phyloP scores from a whole-genome alignment of 2,113 vertebrate genomes.

The Colaptes auratus region DNA sequence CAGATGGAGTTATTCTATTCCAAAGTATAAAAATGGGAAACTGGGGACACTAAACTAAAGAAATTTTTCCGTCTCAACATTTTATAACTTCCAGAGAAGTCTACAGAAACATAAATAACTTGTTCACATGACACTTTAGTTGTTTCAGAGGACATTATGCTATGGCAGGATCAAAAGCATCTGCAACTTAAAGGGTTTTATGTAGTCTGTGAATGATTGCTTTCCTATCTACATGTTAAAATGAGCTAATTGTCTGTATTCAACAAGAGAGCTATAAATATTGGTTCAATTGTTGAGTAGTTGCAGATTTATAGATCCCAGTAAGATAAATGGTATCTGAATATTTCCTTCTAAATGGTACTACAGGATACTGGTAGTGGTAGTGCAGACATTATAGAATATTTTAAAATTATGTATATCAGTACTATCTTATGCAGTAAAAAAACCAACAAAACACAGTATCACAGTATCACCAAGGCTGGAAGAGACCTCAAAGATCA shows the following conservation, averaged over 20 bases:
- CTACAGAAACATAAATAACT: not conserved
- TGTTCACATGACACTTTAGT: not conserved
- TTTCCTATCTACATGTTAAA: constrained; percentile 5
- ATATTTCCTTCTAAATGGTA: not conserved
- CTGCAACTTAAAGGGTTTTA: constrained; percentile 3
- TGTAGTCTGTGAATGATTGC: constrained; percentile 42
- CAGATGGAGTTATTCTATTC: not conserved
- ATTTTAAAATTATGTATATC: not conserved
- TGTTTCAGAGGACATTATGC: constrained; percentile 18
- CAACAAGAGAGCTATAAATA: constrained; percentile 19
- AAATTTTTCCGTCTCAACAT: not conserved
- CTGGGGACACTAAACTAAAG: not conserved
- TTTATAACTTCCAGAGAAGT: not conserved
- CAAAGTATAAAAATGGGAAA: not conserved
- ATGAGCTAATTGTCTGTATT: constrained; percentile 18
- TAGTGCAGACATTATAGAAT: not conserved
- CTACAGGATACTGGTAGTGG: not conserved
- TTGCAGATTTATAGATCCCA: constrained; percentile 32
- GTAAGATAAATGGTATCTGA: constrained; percentile 11
- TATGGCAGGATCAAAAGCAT: constrained; percentile 10
- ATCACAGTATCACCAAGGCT: too few relatives aligned
- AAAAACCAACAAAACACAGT: too few relatives aligned
- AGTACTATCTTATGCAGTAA: not conserved
- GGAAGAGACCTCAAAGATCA: too few relatives aligned
- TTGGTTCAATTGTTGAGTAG: not conserved